Evolutionary conservation across 2,888 invertebrate genomes (phyloP).

Genomic region (Osedax frankpressi): DNA sequence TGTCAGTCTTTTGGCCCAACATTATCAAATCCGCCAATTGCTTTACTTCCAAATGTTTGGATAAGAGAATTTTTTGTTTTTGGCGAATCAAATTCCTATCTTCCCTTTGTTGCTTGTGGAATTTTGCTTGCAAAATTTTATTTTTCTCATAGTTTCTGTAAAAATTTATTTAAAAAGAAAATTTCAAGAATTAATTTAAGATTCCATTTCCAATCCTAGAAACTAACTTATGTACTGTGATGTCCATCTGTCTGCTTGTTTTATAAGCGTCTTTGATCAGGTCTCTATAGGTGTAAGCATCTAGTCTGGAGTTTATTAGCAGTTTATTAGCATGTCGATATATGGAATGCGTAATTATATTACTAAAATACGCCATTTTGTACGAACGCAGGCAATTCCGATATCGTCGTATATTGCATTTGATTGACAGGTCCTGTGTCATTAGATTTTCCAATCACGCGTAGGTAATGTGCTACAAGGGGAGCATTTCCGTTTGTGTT

Average conservation of each 20-base stretch:
- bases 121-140: constrained; percentile 28
- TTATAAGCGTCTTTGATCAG: constrained; percentile 36
- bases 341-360: too few relatives aligned
- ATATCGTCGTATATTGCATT: constrained; percentile 37
- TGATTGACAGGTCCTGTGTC: constrained; percentile 32
- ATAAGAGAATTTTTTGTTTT: constrained; percentile 32
- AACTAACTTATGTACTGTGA: background rate
- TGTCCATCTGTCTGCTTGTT: constrained; percentile 32
- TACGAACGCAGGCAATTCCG: constrained; percentile 38
- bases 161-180: background rate
- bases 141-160: constrained; percentile 26
- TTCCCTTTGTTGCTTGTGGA: constrained; percentile 29
- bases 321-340: constrained; percentile 28
- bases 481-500: constrained; percentile 40
- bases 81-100: constrained; percentile 29
- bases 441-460: constrained; percentile 33
- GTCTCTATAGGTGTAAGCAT: constrained; percentile 38
- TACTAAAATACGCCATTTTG: too few relatives aligned
- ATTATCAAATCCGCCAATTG: constrained; percentile 39
- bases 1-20: constrained; percentile 38
- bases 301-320: constrained; percentile 29
- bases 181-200: background rate
- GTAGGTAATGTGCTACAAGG: constrained; percentile 39
- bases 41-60: constrained; percentile 38
- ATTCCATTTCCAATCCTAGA: background rate